Evolutionary conservation across 1,140 invertebrate genomes (phyloP).

Genomic region (Acromyrmex echinatior): DNA sequence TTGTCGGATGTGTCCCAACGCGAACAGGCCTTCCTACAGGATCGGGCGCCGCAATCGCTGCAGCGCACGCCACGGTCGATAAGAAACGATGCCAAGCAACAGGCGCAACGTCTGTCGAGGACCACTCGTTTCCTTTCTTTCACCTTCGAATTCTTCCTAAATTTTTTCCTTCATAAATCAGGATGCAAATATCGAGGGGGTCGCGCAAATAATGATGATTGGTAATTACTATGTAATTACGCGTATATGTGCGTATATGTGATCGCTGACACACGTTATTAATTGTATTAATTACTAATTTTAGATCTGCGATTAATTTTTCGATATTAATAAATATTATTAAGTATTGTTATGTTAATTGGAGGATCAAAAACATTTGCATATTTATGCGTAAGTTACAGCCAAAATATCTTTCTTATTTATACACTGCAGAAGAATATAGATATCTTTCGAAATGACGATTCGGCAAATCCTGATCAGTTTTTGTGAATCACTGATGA

Average conservation of each 20-base stretch:
- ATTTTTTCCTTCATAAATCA: slow-evolving; percentile 48
- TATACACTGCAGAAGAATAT: neutral
- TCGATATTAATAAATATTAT: neutral
- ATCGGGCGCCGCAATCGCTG: slow-evolving; percentile 79
- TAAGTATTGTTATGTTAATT: neutral
- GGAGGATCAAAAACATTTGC: neutral
- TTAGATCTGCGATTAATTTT: neutral
- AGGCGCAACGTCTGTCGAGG: slow-evolving; percentile 81
- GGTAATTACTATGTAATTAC: neutral
- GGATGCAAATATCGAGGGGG: neutral
- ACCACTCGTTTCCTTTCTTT: slow-evolving; percentile 58
- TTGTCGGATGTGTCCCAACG: slow-evolving; percentile 78
- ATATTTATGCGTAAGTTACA: neutral
- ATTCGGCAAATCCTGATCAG: neutral
- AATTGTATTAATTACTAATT: neutral
- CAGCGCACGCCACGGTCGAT: slow-evolving; percentile 78
- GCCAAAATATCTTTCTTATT: neutral
- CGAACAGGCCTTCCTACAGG: slow-evolving; percentile 80
- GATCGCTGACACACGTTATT: neutral
- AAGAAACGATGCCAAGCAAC: slow-evolving; percentile 82
- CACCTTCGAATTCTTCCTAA: slow-evolving; percentile 74
- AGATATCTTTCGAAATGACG: neutral
- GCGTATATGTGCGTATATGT: neutral
- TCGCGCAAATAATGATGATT: neutral
- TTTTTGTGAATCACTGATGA: neutral